phyloP scores from a whole-genome alignment of 2,888 invertebrate species.

The Drosophila conformis region DNA sequence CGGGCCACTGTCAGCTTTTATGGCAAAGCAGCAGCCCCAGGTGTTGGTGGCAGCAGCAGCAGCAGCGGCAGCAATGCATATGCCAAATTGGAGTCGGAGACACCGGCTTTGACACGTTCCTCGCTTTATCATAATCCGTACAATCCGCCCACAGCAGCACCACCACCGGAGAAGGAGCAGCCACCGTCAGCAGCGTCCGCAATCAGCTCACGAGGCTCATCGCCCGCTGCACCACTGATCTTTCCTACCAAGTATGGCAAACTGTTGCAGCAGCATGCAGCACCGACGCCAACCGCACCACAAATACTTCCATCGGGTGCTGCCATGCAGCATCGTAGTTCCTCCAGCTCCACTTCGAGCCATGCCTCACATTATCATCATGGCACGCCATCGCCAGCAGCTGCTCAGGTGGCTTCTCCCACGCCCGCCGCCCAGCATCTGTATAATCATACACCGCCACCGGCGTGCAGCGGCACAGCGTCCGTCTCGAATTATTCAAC shows the following conservation, averaged over 20 bases:
- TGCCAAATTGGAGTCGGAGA: conserved; percentile 60
- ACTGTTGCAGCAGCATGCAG: conserved; percentile 55
- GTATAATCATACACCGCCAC: conserved; percentile 46
- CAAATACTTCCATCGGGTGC: conserved; percentile 21
- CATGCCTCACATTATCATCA: conserved; percentile 60
- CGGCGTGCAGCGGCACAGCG: conserved; percentile 12
- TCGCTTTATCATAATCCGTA: conserved; percentile 80
- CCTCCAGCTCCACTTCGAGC: conserved; percentile 21
- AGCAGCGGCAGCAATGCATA: conserved; percentile 23
- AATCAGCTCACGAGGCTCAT: conserved; percentile 27
- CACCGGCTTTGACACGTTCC: conserved; percentile 45
- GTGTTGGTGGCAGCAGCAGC: conserved; percentile 10
- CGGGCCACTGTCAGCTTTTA: conserved; percentile 35
- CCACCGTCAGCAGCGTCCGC: background rate
- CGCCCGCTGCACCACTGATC: conserved; percentile 57
- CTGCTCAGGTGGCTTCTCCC: conserved; percentile 74
- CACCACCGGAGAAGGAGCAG: conserved; percentile 24
- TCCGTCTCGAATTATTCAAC: conserved; percentile 58
- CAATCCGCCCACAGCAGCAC: conserved; percentile 50
- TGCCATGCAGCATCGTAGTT: conserved; percentile 17
- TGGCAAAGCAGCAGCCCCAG: conserved; percentile 24
- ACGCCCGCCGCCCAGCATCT: conserved; percentile 59
- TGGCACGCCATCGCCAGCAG: conserved; percentile 73
- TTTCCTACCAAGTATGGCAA: conserved; percentile 78
- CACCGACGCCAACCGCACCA: conserved; percentile 7